These are phyloP conservation scores for Macroramphosus scolopax DNA, from an alignment of 2,797 vertebrate species.

Conservation along the genomic window DNA sequence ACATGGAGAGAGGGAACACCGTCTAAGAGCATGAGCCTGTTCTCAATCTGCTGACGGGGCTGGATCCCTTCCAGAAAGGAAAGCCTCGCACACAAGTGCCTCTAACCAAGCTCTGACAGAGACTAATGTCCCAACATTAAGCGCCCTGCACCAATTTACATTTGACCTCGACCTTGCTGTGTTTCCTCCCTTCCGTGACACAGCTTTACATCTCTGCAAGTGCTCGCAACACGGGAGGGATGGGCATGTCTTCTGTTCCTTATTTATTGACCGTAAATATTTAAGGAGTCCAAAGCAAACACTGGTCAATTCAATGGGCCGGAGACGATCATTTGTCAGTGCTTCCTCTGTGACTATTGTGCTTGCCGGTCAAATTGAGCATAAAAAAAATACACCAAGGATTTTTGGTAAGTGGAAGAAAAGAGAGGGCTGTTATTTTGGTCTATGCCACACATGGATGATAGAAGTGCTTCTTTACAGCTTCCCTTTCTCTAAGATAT, in stretches of 20 bases:
- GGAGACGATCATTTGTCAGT: constrained; percentile 47
- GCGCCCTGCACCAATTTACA: constrained; percentile 56
- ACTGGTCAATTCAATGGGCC: constrained; percentile 43
- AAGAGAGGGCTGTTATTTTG: constrained; percentile 7
- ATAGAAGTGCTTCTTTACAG: too few relatives aligned
- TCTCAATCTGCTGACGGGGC: constrained; percentile 64
- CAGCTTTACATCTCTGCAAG: constrained; percentile 5
- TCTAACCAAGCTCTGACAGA: constrained; percentile 61
- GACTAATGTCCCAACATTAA: constrained; percentile 68
- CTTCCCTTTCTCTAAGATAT: too few relatives aligned
- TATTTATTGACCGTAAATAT: constrained; percentile 64
- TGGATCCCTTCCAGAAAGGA: constrained; percentile 62
- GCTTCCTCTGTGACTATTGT: constrained; percentile 56
- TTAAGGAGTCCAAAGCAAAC: constrained; percentile 57
- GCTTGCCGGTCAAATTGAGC: constrained; percentile 53
- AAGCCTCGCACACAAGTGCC: constrained; percentile 44
- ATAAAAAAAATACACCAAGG: constrained; percentile 53
- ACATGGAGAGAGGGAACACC: constrained; percentile 23
- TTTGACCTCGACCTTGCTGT: constrained; percentile 55
- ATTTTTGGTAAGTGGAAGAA: constrained; percentile 44
- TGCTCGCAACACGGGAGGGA: constrained; percentile 10
- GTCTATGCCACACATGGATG: too few relatives aligned
- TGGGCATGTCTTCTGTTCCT: constrained; percentile 32
- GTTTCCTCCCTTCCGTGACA: constrained; percentile 25
- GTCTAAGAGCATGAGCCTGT: constrained; percentile 64